phyloP scores from a whole-genome alignment of 2,888 invertebrate species.

The Oligia latruncula region DNA sequence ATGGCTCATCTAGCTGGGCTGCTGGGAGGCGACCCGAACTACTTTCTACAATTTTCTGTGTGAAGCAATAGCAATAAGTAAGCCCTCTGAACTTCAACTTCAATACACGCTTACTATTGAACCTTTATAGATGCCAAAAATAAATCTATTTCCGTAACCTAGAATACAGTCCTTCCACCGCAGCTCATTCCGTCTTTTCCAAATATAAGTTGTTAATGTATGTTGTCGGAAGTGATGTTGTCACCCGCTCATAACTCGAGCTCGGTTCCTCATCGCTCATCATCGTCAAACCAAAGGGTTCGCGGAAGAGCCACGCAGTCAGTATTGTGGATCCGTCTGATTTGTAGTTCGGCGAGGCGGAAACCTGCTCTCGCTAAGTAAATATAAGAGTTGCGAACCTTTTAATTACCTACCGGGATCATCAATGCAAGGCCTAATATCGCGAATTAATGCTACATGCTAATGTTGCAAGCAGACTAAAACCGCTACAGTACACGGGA shows the following conservation, averaged over 20 bases:
- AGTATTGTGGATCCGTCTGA: slow-evolving; percentile 44
- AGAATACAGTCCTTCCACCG: not conserved
- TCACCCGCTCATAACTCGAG: slow-evolving; percentile 20
- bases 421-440: not conserved
- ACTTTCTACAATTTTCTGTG: too few species aligned
- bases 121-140: not conserved
- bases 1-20: not conserved
- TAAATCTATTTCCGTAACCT: not conserved
- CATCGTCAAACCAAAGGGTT: slow-evolving; percentile 27
- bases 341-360: slow-evolving; percentile 5
- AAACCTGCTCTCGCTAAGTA: not conserved
- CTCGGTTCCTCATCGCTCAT: slow-evolving; percentile 36
- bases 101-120: not conserved
- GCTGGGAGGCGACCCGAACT: not conserved
- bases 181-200: not conserved
- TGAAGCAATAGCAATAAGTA: not conserved
- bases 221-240: slow-evolving; percentile 33
- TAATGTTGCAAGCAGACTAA: not conserved
- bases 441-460: not conserved
- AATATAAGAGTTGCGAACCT: not conserved
- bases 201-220: not conserved
- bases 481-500: not conserved
- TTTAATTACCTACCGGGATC: not conserved
- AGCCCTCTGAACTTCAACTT: not conserved
- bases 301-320: slow-evolving; percentile 47